These are phyloP conservation scores for Accipiter fasciatus DNA, from an alignment of 2,797 vertebrate genomes.

Conservation along the genomic window DNA sequence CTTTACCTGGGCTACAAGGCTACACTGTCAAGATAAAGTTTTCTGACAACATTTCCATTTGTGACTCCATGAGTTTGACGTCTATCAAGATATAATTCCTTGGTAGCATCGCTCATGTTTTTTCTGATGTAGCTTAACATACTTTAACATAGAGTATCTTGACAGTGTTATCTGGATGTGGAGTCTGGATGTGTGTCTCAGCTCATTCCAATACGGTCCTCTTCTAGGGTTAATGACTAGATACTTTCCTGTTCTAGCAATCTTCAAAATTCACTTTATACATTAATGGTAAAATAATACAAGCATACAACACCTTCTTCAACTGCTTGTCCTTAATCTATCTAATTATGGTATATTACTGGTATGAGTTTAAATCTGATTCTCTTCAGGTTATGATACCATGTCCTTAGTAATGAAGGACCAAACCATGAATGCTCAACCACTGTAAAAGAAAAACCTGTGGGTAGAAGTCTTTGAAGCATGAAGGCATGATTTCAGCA, in stretches of 20 bases:
- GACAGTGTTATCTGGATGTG: neutral
- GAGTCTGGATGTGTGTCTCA: neutral
- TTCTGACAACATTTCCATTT: neutral
- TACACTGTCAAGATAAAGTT: neutral
- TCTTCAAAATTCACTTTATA: neutral
- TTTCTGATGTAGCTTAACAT: neutral
- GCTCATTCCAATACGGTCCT: neutral
- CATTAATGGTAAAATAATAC: neutral
- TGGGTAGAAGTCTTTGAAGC: neutral
- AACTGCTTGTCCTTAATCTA: neutral
- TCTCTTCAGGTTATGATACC: neutral
- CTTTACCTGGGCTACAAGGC: neutral
- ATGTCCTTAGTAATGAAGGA: neutral
- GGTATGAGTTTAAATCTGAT: neutral
- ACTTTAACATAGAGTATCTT: neutral
- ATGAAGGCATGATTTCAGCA: neutral
- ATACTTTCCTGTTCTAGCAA: neutral
- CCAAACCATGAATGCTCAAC: neutral
- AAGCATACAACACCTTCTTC: neutral
- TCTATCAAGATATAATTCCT: neutral
- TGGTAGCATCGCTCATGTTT: neutral
- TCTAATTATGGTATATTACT: neutral
- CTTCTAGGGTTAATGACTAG: neutral
- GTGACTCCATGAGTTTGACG: neutral
- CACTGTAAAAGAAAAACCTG: neutral